Evolutionary conservation across 2,888 invertebrate genomes (phyloP).

Genomic region (Atethmia centrago): DNA sequence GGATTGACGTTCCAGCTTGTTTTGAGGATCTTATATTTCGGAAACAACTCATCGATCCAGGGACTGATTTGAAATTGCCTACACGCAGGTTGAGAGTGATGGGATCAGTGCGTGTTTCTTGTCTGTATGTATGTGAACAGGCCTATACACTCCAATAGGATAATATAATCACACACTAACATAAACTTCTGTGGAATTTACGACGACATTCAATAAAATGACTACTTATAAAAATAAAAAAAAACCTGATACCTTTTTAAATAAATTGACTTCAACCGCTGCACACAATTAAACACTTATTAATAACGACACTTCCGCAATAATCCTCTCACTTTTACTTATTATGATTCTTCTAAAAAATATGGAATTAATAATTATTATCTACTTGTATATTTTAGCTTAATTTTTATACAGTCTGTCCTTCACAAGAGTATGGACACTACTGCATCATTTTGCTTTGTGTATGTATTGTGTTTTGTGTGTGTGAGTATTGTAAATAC

Average conservation of each 20-base stretch:
- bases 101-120: background rate
- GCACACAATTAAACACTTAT: conserved; percentile 31
- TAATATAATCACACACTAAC: background rate
- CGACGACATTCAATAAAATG: conserved; percentile 5
- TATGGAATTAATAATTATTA: background rate
- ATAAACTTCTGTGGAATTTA: background rate
- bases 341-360: background rate
- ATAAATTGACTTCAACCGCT: conserved; percentile 28
- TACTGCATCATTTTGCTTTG: conserved; percentile 52
- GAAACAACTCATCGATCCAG: too few relatives aligned
- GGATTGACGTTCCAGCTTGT: too few relatives aligned
- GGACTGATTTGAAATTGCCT: too few relatives aligned
- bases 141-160: background rate
- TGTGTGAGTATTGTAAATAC: background rate
- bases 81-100: background rate
- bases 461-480: conserved; percentile 6
- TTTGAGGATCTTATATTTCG: too few relatives aligned
- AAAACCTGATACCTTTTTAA: conserved; percentile 41
- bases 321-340: conserved; percentile 24
- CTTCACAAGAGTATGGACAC: conserved; percentile 36
- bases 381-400: background rate
- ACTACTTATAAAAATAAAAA: conserved; percentile 1
- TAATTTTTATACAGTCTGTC: conserved; percentile 36
- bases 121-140: too few relatives aligned
- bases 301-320: conserved; percentile 32